Conservation (phyloP, 1,140 invertebrate genomes). For the honey bee (Apis mellifera) region DNA sequence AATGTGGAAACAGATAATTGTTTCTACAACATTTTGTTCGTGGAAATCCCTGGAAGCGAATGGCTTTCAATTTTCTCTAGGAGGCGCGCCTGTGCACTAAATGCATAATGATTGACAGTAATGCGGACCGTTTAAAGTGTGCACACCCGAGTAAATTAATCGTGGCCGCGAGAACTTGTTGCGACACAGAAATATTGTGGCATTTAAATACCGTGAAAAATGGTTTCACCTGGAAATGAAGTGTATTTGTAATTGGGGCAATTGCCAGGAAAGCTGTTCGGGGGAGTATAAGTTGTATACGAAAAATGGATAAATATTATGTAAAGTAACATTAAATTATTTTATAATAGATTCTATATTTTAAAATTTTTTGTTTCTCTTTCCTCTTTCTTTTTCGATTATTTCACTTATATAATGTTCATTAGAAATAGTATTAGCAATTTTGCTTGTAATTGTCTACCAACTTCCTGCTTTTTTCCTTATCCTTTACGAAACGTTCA, state of each 20-base stretch:
- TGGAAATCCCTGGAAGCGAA: not conserved
- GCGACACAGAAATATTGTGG: constrained; percentile 33
- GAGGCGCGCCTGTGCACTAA: not conserved
- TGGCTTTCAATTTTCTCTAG: constrained; percentile 23
- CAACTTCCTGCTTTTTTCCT: not conserved
- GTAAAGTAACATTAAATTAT: too few relatives aligned
- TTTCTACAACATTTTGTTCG: not conserved
- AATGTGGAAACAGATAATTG: not conserved
- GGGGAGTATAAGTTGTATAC: too few relatives aligned
- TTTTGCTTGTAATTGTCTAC: not conserved
- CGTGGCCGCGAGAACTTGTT: not conserved
- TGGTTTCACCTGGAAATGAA: constrained; percentile 9
- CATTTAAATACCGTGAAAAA: constrained; percentile 39
- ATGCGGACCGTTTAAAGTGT: not conserved
- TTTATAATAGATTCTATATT: too few relatives aligned
- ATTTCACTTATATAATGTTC: too few relatives aligned
- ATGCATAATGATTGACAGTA: constrained; percentile 25
- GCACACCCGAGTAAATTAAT: constrained; percentile 13
- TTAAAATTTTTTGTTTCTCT: too few relatives aligned
- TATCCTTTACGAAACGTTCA: not conserved
- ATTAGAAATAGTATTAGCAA: too few relatives aligned
- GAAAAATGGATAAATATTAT: too few relatives aligned
- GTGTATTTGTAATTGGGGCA: not conserved
- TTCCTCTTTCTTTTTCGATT: too few relatives aligned
- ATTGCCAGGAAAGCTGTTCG: not conserved